These are phyloP conservation scores for Camponotus vicinus DNA, from an alignment of 1,140 invertebrate species.

Conservation along the genomic window DNA sequence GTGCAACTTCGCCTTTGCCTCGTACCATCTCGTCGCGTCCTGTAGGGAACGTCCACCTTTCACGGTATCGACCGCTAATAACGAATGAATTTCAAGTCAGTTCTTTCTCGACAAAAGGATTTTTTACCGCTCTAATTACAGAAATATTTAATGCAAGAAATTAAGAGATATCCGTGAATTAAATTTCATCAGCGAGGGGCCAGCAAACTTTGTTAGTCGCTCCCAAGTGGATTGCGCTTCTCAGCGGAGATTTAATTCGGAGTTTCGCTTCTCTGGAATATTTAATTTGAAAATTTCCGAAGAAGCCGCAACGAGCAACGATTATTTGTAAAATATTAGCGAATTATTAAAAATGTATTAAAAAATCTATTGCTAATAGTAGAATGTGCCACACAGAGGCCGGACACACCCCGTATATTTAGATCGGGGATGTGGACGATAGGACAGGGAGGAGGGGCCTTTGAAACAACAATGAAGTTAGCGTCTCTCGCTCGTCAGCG, in stretches of 20 bases:
- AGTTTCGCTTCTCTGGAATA: slow-evolving; percentile 38
- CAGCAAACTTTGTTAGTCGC: slow-evolving; percentile 9
- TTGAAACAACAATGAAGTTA: slow-evolving; percentile 86
- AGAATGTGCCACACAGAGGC: neutral
- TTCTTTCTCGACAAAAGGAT: neutral
- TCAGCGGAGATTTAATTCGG: slow-evolving; percentile 27
- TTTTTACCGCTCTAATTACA: slow-evolving; percentile 13
- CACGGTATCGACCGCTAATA: slow-evolving; percentile 11
- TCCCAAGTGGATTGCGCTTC: neutral
- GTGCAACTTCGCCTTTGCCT: neutral
- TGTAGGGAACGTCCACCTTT: neutral
- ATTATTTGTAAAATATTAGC: neutral
- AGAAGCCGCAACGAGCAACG: neutral
- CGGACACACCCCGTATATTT: slow-evolving; percentile 70
- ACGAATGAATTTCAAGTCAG: neutral
- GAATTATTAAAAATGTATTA: neutral
- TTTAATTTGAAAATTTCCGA: neutral
- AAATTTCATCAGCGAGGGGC: neutral
- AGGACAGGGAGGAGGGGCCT: slow-evolving; percentile 74
- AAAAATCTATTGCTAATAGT: slow-evolving; percentile 38
- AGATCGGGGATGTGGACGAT: slow-evolving; percentile 61
- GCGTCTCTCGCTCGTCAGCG: slow-evolving; percentile 82
- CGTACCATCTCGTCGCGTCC: neutral
- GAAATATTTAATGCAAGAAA: slow-evolving; percentile 31
- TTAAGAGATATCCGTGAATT: neutral